phyloP scores from a whole-genome alignment of 2,113 vertebrate genomes.

The Pelecanus crispus region DNA sequence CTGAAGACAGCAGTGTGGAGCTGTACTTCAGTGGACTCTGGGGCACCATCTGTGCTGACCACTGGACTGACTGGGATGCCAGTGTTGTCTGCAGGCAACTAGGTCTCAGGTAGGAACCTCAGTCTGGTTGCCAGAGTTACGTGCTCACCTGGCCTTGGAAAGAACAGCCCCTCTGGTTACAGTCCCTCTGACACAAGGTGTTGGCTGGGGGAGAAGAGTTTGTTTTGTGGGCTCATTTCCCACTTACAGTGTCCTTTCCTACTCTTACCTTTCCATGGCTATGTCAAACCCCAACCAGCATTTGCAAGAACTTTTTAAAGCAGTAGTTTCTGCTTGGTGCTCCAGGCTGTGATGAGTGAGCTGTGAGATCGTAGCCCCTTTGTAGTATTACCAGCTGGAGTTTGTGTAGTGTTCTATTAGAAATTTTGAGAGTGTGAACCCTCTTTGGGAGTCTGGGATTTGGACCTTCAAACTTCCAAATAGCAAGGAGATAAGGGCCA shows the following conservation, averaged over 20 bases:
- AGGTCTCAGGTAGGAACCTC: slow-evolving; percentile 74
- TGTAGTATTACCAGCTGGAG: background rate
- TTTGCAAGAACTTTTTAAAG: background rate
- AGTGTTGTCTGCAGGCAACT: slow-evolving; percentile 89
- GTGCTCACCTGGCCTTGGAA: background rate
- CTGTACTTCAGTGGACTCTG: slow-evolving; percentile 83
- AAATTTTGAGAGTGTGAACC: background rate
- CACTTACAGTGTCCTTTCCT: background rate
- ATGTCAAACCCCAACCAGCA: background rate
- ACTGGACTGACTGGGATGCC: slow-evolving; percentile 86
- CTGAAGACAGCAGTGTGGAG: slow-evolving; percentile 80
- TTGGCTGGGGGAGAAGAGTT: background rate
- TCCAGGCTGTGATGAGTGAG: background rate
- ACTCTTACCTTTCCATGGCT: background rate
- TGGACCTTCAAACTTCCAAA: background rate
- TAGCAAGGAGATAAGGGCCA: background rate
- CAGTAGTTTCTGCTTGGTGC: background rate
- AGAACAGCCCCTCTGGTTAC: background rate
- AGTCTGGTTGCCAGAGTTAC: background rate
- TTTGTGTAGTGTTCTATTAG: background rate
- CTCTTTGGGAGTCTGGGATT: background rate
- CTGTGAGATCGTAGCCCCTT: background rate
- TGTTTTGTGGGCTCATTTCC: background rate
- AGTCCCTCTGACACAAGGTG: background rate
- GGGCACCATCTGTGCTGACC: slow-evolving; percentile 85